phyloP scores from a whole-genome alignment of 2,797 vertebrate species.

The Clangula hyemalis region DNA sequence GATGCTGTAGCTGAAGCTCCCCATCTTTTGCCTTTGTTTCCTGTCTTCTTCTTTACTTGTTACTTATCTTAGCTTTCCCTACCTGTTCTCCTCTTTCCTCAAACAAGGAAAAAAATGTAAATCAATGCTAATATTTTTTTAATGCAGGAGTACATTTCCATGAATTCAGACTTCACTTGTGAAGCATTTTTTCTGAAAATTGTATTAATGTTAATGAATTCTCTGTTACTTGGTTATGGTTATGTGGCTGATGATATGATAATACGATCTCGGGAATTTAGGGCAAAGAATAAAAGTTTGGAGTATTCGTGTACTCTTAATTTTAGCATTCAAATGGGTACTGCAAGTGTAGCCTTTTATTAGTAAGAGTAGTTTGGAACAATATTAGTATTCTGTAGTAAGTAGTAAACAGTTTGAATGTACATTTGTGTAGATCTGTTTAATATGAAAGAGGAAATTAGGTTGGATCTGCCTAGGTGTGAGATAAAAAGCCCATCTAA shows the following conservation, averaged over 20 bases:
- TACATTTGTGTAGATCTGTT: background rate
- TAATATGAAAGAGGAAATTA: background rate
- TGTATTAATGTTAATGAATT: constrained; percentile 20
- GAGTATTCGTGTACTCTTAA: background rate
- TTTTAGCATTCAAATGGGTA: constrained; percentile 2
- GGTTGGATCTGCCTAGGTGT: constrained; percentile 37
- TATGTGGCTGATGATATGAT: background rate
- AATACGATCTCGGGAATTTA: constrained; percentile 17
- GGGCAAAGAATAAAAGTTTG: background rate
- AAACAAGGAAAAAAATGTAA: background rate
- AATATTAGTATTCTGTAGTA: background rate
- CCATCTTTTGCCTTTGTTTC: background rate
- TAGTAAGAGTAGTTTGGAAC: constrained; percentile 37
- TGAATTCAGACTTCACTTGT: background rate
- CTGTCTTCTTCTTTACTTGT: background rate
- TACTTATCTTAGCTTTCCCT: background rate
- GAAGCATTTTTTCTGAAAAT: constrained; percentile 8
- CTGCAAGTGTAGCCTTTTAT: constrained; percentile 5
- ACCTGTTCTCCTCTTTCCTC: background rate
- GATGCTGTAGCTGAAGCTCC: background rate
- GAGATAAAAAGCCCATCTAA: constrained; percentile 55
- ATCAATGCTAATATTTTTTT: background rate
- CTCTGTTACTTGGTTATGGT: background rate
- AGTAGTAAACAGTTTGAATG: background rate
- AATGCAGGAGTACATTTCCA: background rate